Evolutionary conservation across 2,888 invertebrate species (phyloP), one percentile per base, ranked within the genome.

Genomic region (Oegoconia quadripuncta): DNA sequence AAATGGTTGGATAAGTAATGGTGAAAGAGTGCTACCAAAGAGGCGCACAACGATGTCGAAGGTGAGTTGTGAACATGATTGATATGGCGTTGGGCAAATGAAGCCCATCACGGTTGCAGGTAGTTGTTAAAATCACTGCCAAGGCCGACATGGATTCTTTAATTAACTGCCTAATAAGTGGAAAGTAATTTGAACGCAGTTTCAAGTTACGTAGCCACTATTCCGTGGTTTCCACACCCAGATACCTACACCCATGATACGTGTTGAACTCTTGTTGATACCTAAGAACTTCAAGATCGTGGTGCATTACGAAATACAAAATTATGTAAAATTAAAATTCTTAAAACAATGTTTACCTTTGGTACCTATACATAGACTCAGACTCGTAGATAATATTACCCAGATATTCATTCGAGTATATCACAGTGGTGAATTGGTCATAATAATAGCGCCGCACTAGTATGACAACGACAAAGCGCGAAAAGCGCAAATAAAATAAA

Each of bases 1-100:
- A 13, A 25, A 30, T 16, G 29, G 42, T 74, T 77, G 73, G 61
- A 67, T 50, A 49, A 70, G 71, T 76, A 65, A 72, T 52, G 52
- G 37, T 48, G 55, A 52, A 63, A 55, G 55, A 64, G 66, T 59
- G 61, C 44, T 49, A 52, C 41, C 45, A 52, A 53, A 49, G 51
- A 51, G 39, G 46, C 59, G 64, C 69, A 63, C 72, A 73, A 77
- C 41, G 60, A 84, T 84, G 84, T 82, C 82, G 67, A 84, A 84
- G 83, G 84, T 83, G 53, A 76, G 84, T n/a, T n/a, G n/a, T n/a
- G n/a, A n/a, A n/a, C n/a, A n/a, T 65, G 51, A 8, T 12, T 5
- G 14, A 22, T 3, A 11, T 18, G 18, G 30, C 12, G 11, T 52
- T 59, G 44, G 37, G 49, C 41, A 29, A 44, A 46, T 44, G 46